phyloP scores from a whole-genome alignment of 1,140 invertebrate species.

The Phenacoccus solenopsis region DNA sequence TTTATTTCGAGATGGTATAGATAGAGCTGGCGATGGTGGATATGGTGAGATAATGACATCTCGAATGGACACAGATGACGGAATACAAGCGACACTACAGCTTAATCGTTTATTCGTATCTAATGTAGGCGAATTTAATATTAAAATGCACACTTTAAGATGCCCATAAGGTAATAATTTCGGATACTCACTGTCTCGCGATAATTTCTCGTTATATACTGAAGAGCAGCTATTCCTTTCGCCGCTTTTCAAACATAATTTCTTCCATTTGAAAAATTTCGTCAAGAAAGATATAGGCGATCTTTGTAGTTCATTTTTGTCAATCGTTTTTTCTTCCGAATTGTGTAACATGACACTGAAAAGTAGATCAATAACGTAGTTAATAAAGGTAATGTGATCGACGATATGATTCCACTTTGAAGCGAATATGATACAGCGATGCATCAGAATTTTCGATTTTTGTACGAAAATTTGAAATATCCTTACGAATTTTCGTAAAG shows the following conservation, averaged over 20 bases:
- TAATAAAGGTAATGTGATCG: too few species aligned
- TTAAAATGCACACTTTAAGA: too few species aligned
- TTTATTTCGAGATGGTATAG: constrained; percentile 50
- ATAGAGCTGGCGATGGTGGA: constrained; percentile 37
- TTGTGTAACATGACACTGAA: constrained; percentile 8
- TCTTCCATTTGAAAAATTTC: constrained; percentile 12
- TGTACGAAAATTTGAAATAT: too few species aligned
- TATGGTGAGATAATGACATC: constrained; percentile 38
- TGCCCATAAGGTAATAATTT: neutral
- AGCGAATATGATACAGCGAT: too few species aligned
- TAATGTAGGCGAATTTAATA: neutral
- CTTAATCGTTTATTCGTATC: neutral
- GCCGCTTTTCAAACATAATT: neutral
- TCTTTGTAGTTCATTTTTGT: neutral
- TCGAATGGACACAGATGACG: constrained; percentile 39
- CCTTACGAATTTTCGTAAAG: too few species aligned
- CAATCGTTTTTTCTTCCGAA: neutral
- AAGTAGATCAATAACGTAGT: neutral
- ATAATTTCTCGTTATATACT: neutral
- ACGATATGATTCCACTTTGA: neutral
- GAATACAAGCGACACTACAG: constrained; percentile 33
- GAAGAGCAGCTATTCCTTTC: neutral
- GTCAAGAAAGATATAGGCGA: neutral
- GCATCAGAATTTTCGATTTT: too few species aligned
- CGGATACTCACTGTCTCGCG: neutral